Conservation (phyloP, 2,888 invertebrate genomes). For the Orthonevra nobilis region DNA sequence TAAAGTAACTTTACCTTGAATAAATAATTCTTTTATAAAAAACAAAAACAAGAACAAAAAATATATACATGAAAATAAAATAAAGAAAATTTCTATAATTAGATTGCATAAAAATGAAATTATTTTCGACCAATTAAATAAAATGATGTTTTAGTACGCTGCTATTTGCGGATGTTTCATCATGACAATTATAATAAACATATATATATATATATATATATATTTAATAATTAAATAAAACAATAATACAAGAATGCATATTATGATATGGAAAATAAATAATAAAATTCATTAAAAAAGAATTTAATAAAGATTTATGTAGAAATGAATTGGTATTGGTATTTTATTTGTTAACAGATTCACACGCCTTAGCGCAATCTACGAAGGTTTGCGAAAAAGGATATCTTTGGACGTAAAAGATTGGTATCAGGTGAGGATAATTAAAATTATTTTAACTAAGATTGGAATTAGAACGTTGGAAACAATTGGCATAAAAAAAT, state of each 20-base stretch:
- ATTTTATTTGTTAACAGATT: too few species aligned
- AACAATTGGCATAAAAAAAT: too few species aligned
- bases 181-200: conserved; percentile 65
- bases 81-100: conserved; percentile 38
- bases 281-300: conserved; percentile 68
- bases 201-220: conserved; percentile 71
- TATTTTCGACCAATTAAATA: conserved; percentile 68
- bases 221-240: conserved; percentile 34
- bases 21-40: conserved; percentile 36
- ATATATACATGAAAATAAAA: conserved; percentile 22
- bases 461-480: too few species aligned
- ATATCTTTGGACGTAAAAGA: too few species aligned
- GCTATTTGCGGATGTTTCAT: conserved; percentile 65
- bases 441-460: too few species aligned
- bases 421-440: too few species aligned
- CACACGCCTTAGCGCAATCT: too few species aligned
- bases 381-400: too few species aligned
- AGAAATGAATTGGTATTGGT: conserved; percentile 73
- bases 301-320: conserved; percentile 78
- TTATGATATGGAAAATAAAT: conserved; percentile 68
- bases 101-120: conserved; percentile 50
- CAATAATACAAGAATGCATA: conserved; percentile 63
- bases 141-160: conserved; percentile 53
- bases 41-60: conserved; percentile 16
- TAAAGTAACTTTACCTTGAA: conserved; percentile 66